phyloP scores from a whole-genome alignment of 2,113 vertebrate species.

The Calidris pugnax region DNA sequence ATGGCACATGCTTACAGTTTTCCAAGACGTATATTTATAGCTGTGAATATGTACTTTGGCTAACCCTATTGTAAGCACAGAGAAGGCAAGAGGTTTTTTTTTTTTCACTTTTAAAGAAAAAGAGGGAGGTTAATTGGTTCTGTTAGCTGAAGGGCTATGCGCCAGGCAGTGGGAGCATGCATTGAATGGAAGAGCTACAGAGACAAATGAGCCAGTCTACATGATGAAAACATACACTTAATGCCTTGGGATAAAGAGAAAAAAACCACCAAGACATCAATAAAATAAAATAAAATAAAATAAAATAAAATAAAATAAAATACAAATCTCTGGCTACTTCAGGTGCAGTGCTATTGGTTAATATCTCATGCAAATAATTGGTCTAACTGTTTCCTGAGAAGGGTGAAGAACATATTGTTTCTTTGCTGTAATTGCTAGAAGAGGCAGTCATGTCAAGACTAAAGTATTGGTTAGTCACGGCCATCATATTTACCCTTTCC shows the following conservation, averaged over 20 bases:
- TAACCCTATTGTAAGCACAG: slow-evolving; percentile 33
- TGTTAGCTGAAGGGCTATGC: slow-evolving; percentile 33
- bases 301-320: not conserved
- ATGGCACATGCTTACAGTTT: not conserved
- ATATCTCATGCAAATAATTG: not conserved
- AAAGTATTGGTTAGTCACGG: not conserved
- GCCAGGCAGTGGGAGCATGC: not conserved
- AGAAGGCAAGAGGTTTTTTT: not conserved
- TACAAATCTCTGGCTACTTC: not conserved
- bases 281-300: not conserved
- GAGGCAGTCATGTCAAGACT: not conserved
- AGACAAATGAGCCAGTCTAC: slow-evolving; percentile 50
- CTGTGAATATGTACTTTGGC: slow-evolving; percentile 58
- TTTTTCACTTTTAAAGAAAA: slow-evolving; percentile 41
- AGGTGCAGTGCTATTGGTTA: not conserved
- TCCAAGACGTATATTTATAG: slow-evolving; percentile 55
- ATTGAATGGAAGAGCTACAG: slow-evolving; percentile 38
- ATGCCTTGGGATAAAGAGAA: not conserved
- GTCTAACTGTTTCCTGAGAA: not conserved
- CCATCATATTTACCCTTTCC: slow-evolving; percentile 29
- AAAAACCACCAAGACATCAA: not conserved
- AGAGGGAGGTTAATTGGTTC: slow-evolving; percentile 69
- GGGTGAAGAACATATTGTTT: not conserved
- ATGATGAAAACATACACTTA: slow-evolving; percentile 28
- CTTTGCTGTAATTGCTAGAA: not conserved